Base-by-base conservation (phyloP, 1,140 invertebrate species). In the Drosophila parvula region DNA sequence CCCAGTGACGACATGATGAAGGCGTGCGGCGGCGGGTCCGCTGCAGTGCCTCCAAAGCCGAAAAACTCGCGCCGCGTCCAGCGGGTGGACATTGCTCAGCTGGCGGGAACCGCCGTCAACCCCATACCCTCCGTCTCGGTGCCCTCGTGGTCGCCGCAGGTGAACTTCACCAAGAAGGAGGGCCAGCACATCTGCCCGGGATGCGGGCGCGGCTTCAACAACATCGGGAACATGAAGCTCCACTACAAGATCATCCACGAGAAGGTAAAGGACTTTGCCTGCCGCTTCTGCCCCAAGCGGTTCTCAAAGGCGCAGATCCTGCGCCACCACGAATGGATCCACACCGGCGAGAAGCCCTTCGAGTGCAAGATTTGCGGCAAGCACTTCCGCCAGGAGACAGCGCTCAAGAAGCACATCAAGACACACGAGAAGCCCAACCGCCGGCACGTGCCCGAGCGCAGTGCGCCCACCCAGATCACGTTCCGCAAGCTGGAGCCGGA, bases 311-410 rank as follows among this genome's bases (percentile, higher is more conserved):
- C 91, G 2, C 91, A 92, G 55, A 92, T 91, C 5, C 58, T 92
- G 38, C 90, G 91, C 10, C 91, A 92, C 61, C 91, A 92, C 48
- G 90, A 92, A 56, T 92, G 90, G 91, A 91, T 90, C 0, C 91
- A 92, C 43, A 92, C 91, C 48, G 95, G 95, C 8, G 90, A 91
- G 48, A 91, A 91, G 30, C 90, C 90, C 2, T 90, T 90, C 56
- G 90, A 90, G 67, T 91, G 90, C 63, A 84, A 81, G 56, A 78
- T 81, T 9, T 91, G 90, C 43, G 78, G 78, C 32, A 91, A 90
- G 34, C 83, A 90, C 50, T 91, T 91, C 79, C 90, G 91, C 4
- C 91, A 92, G 67, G 78, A 90, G 51, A 90, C 90, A 47, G 91
- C 91, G 7, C 67, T 92, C 7, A 92, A 92, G 50, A 91, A 90